phyloP scores from a whole-genome alignment of 2,797 vertebrate species.

The Danio jaintianensis region DNA sequence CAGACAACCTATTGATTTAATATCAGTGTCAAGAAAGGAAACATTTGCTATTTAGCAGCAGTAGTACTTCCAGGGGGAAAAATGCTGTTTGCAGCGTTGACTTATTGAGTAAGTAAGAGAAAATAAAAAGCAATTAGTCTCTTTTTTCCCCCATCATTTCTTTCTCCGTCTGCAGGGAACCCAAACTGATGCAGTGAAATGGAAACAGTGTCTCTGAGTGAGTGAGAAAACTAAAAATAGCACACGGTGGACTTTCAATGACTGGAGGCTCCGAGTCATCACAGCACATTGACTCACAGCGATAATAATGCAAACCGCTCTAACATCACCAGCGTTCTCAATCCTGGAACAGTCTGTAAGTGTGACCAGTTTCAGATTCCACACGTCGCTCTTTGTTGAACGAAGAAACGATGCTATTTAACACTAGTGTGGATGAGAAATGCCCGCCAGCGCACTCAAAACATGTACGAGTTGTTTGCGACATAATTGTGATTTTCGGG shows the following conservation, averaged over 20 bases:
- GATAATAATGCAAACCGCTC: conserved; percentile 16
- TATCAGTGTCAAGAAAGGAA: neutral
- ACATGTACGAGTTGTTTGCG: conserved; percentile 30
- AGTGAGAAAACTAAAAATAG: conserved; percentile 56
- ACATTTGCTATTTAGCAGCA: conserved; percentile 10
- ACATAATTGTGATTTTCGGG: conserved; percentile 50
- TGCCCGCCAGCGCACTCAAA: conserved; percentile 6
- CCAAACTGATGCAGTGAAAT: conserved; percentile 20
- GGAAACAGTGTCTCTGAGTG: neutral
- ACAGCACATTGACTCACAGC: conserved; percentile 28
- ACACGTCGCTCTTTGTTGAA: conserved; percentile 16
- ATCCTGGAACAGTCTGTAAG: conserved; percentile 5
- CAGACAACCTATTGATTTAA: conserved; percentile 27
- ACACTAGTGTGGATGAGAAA: conserved; percentile 39
- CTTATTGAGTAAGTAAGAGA: conserved; percentile 5
- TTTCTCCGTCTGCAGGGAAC: conserved; percentile 17
- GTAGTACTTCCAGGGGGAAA: conserved; percentile 7
- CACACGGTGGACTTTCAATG: conserved; percentile 39
- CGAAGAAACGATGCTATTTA: conserved; percentile 42
- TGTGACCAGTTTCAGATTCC: conserved; percentile 24
- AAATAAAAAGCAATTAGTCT: conserved; percentile 11
- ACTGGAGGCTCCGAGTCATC: conserved; percentile 48
- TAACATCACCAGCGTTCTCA: conserved; percentile 22
- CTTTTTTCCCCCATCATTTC: neutral
- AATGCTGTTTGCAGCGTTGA: neutral